Conservation (phyloP, 2,113 vertebrate genomes). For the Siniperca knerii region DNA sequence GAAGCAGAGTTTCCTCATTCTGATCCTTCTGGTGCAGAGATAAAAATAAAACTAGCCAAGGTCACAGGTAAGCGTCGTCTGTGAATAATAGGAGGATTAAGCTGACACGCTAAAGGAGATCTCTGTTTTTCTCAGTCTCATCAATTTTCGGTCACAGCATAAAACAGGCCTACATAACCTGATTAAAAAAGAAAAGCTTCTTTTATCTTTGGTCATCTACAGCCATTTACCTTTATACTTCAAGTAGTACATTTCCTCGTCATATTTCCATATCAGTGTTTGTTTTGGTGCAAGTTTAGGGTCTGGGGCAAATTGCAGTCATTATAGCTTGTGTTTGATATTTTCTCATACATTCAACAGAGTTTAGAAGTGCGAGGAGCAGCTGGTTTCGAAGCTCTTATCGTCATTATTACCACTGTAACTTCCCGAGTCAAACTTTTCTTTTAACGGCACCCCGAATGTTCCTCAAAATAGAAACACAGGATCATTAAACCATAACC, state of each 20-base stretch:
- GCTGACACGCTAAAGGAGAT: slow-evolving; percentile 33
- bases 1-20: slow-evolving; percentile 36
- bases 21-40: slow-evolving; percentile 53
- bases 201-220: neutral
- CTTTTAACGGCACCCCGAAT: too few relatives aligned
- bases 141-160: slow-evolving; percentile 23
- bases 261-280: neutral
- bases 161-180: neutral
- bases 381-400: too few relatives aligned
- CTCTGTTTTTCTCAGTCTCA: slow-evolving; percentile 28
- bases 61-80: slow-evolving; percentile 52
- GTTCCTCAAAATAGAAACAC: too few relatives aligned
- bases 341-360: too few relatives aligned
- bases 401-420: too few relatives aligned
- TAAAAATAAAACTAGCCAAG: slow-evolving; percentile 59
- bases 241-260: neutral
- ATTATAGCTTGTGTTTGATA: too few relatives aligned
- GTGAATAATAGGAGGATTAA: slow-evolving; percentile 40
- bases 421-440: too few relatives aligned
- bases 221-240: neutral
- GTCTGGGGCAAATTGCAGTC: too few relatives aligned
- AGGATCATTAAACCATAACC: too few relatives aligned
- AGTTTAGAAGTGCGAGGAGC: too few relatives aligned
- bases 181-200: neutral
- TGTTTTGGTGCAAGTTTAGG: neutral